Base-by-base conservation (phyloP, 2,113 vertebrate species). In the Ibidorhyncha struthersii region DNA sequence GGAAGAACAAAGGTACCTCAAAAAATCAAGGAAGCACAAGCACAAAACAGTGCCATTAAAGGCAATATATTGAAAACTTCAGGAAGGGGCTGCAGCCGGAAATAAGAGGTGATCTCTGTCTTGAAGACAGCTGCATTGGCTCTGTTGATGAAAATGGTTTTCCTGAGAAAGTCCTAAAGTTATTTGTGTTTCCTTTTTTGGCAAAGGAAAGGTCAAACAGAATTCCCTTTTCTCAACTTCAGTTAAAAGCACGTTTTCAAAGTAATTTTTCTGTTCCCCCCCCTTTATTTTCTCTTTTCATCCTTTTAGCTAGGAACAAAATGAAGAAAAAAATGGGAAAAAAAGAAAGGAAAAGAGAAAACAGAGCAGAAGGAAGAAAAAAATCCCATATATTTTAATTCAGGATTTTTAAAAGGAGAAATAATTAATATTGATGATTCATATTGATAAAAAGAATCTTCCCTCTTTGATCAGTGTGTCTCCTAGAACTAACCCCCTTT, bases 281-380 rank as follows among this genome's bases (percentile, higher is more conserved):
- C 1, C 2, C 10, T 83, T 30, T 50, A 8, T 77, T 58, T 86
- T 70, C 10, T 53, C 5, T 80, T 74, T 56, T 1, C 2, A 14
- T 30, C 9, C 4, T 73, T 65, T 61, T 53, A 70, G 14, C 12
- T 49, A 26, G 12, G 8, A 69, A 20, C 0, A 27, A 78, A 92
- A 27, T 2, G 0, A 47, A 76, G 4, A 2, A 7, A 69, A 79
- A 19, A 25, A 34, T 2, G 4, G 3, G 11, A 0, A 5, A 1
- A 15, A 10, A 84, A 56, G 3, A 43, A 7, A 19, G 6, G 4
- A 41, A 50, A 62, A 65, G 0, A 65, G 8, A 63, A 50, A 62
- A 65, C 1, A 65, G 8, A 63, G 17, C 4, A 53, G 25, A 84
- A 15, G 4, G 38, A 63, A 21, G 3, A 6, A 45, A 89, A 66